Conservation (phyloP, 2,113 vertebrate genomes). For the Cyprinodon brontotheroides region DNA sequence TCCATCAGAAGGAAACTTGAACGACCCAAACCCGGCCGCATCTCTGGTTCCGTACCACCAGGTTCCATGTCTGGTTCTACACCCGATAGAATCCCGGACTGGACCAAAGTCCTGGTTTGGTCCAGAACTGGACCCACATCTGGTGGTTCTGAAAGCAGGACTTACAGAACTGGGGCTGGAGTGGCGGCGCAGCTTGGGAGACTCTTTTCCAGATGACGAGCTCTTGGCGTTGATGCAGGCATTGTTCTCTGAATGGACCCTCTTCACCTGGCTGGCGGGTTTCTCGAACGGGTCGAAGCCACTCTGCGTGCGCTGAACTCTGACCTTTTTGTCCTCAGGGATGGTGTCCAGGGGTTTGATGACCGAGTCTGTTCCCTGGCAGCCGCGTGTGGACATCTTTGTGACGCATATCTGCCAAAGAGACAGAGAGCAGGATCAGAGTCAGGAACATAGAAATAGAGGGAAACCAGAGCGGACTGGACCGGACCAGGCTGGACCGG, state of each 20-base stretch:
- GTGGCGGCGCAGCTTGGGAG: conserved; percentile 91
- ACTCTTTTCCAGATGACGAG: conserved; percentile 88
- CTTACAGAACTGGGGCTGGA: conserved; percentile 97
- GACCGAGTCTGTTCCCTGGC: conserved; percentile 94
- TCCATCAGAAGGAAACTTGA: too few relatives aligned
- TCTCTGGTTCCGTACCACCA: too few relatives aligned
- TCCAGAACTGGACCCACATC: too few relatives aligned
- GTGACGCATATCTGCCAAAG: conserved; percentile 94
- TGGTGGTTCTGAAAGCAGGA: not conserved
- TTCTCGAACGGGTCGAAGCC: conserved; percentile 95
- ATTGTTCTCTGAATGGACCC: conserved; percentile 97
- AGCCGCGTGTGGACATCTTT: conserved; percentile 98
- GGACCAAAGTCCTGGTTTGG: too few relatives aligned
- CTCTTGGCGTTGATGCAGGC: conserved; percentile 91
- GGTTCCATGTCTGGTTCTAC: too few relatives aligned
- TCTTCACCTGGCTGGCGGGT: conserved; percentile 92
- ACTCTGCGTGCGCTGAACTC: conserved; percentile 95
- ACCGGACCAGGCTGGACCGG: too few relatives aligned
- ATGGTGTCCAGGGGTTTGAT: conserved; percentile 97
- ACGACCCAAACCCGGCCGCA: too few relatives aligned
- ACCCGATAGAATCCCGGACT: too few relatives aligned
- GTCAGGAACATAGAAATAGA: not conserved
- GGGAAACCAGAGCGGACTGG: too few relatives aligned
- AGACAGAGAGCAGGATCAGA: conserved; percentile 20
- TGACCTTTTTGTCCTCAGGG: conserved; percentile 96